A percentile compares a stretch with the other conserved stretches of the same genome.
Evolutionary conservation across 2,888 invertebrate species (phyloP).

Genomic region (Drosophila suboccidentalis): DNA sequence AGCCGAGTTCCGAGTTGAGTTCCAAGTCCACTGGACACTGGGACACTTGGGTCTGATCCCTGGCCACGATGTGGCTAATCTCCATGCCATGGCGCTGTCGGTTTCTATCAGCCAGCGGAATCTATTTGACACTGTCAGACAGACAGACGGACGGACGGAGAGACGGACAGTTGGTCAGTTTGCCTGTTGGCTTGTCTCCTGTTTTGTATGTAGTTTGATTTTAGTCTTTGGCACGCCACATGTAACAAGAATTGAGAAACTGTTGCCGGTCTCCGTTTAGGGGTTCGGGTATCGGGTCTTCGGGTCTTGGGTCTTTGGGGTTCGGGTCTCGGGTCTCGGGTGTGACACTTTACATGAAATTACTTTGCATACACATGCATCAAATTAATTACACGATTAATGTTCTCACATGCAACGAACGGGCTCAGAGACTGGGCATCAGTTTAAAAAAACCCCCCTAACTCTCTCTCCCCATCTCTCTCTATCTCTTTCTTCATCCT

Average conservation of each 20-base stretch:
- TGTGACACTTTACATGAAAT: slow-evolving; percentile 84
- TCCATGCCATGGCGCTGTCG: slow-evolving; percentile 64
- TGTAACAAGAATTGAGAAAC: slow-evolving; percentile 32
- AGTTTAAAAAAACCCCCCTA: slow-evolving; percentile 8
- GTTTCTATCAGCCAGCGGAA: slow-evolving; percentile 72
- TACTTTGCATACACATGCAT: slow-evolving; percentile 85
- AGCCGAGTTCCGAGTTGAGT: slow-evolving; percentile 22
- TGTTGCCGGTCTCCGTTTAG: slow-evolving; percentile 14
- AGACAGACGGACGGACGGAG: background rate
- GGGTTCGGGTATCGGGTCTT: background rate
- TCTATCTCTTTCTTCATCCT: background rate
- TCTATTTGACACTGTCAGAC: slow-evolving; percentile 72
- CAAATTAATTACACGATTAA: slow-evolving; percentile 86
- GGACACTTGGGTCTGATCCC: slow-evolving; percentile 52
- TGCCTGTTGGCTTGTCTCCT: slow-evolving; percentile 37
- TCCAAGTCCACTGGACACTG: background rate
- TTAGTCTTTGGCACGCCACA: slow-evolving; percentile 68
- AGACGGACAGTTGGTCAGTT: background rate
- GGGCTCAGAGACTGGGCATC: slow-evolving; percentile 32
- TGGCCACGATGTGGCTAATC: slow-evolving; percentile 72
- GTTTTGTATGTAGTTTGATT: slow-evolving; percentile 67
- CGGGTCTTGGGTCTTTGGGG: slow-evolving; percentile 33
- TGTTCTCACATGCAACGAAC: slow-evolving; percentile 80
- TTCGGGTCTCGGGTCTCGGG: slow-evolving; percentile 29
- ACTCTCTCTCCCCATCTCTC: background rate